Percentiles rank a stretch among this genome's conserved stretches.
These are phyloP conservation scores for Maniola hyperantus DNA, from an alignment of 2,888 invertebrate genomes.

Conservation along the genomic window DNA sequence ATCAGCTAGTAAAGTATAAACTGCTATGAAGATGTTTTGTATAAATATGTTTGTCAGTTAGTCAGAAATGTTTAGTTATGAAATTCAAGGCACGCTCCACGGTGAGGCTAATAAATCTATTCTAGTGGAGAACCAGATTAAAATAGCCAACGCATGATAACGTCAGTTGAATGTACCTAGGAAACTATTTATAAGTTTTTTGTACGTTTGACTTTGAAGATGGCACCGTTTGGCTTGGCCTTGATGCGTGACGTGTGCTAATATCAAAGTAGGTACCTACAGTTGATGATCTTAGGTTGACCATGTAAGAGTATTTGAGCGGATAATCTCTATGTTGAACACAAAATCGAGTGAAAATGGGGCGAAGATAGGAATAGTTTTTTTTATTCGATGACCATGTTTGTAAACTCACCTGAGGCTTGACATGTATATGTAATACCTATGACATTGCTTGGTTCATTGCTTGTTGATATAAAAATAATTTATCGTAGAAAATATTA, in stretches of 20 bases:
- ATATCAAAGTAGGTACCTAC: not conserved
- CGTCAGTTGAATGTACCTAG: not conserved
- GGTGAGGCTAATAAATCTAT: not conserved
- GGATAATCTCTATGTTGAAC: not conserved
- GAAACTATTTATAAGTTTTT: conserved; percentile 2
- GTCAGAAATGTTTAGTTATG: not conserved
- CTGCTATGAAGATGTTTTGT: too few species aligned
- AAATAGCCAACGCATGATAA: not conserved
- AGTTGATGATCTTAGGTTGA: not conserved
- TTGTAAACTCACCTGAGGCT: too few species aligned
- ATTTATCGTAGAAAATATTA: too few species aligned
- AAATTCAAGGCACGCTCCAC: not conserved
- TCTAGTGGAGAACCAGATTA: not conserved
- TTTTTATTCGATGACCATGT: too few species aligned
- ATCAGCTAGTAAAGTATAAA: too few species aligned
- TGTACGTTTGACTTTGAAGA: not conserved
- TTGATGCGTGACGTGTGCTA: not conserved
- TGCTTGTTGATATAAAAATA: too few species aligned
- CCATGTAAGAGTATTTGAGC: not conserved
- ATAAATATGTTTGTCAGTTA: too few species aligned
- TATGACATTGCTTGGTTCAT: too few species aligned
- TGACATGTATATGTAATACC: too few species aligned
- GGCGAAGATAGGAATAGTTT: too few species aligned
- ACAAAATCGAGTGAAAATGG: too few species aligned
- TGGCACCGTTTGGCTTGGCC: not conserved